Evolutionary conservation across 35 echinoderm and acorn worm species (phyloP).

Genomic region (Acanthaster planci): DNA sequence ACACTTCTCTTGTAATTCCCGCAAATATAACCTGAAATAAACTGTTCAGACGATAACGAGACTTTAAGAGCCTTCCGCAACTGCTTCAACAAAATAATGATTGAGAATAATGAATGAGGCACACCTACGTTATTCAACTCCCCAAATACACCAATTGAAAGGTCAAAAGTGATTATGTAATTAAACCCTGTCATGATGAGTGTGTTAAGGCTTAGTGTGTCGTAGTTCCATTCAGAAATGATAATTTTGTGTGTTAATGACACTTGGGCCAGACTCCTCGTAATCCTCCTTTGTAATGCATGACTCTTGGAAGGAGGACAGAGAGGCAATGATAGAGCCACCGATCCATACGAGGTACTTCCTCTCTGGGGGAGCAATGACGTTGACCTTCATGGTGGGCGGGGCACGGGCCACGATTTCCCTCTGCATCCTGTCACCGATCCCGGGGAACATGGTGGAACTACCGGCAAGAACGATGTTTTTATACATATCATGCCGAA

Average conservation of each 20-base stretch:
- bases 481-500: constrained; percentile 79
- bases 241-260: constrained; percentile 26
- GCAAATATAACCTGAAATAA: too few relatives aligned
- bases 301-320: constrained; percentile 94
- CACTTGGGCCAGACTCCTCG: constrained; percentile 91
- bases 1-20: too few relatives aligned
- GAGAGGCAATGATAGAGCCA: constrained; percentile 85
- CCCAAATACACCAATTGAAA: too few relatives aligned
- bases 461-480: constrained; percentile 85
- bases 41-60: too few relatives aligned
- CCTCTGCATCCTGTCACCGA: constrained; percentile 89
- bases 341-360: constrained; percentile 97
- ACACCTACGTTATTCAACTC: too few relatives aligned
- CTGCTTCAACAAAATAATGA: too few relatives aligned
- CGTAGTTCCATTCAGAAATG: too few relatives aligned
- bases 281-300: constrained; percentile 92
- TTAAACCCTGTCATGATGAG: too few relatives aligned
- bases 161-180: too few relatives aligned
- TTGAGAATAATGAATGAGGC: too few relatives aligned
- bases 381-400: constrained; percentile 92
- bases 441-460: constrained; percentile 89
- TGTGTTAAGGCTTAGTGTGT: too few relatives aligned
- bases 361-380: constrained; percentile 90
- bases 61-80: too few relatives aligned
- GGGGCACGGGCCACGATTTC: constrained; percentile 81